These are phyloP conservation scores for Tyria jacobaeae DNA, from an alignment of 2,888 invertebrate genomes.

Conservation along the genomic window DNA sequence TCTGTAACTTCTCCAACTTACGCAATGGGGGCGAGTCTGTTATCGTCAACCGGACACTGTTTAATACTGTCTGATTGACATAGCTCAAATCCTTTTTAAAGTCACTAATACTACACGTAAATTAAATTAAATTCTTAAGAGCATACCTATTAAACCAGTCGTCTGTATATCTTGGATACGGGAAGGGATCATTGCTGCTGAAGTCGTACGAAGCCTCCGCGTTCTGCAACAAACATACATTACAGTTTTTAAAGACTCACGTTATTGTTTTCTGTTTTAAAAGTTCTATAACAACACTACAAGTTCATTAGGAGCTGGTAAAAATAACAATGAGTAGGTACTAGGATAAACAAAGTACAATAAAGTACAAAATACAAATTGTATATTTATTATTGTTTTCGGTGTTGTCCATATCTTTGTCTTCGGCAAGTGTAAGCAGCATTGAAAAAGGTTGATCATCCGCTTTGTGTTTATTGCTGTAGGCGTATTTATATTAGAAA, in stretches of 20 bases:
- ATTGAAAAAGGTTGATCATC: constrained; percentile 1
- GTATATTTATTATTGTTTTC: neutral
- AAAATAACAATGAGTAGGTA: neutral
- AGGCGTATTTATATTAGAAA: neutral
- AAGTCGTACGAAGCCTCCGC: constrained; percentile 99
- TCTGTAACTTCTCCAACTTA: too few relatives aligned
- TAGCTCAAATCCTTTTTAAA: too few relatives aligned
- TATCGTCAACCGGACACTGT: too few relatives aligned
- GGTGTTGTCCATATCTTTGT: neutral
- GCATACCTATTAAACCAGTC: constrained; percentile 99
- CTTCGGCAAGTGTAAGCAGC: neutral
- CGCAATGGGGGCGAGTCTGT: too few relatives aligned
- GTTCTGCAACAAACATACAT: constrained; percentile 89
- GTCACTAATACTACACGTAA: too few relatives aligned
- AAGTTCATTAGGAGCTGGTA: too few relatives aligned
- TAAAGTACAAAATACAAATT: neutral
- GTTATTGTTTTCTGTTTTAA: neutral
- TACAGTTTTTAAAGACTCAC: too few relatives aligned
- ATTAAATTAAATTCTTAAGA: neutral
- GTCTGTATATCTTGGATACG: constrained; percentile 99
- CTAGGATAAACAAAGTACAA: neutral
- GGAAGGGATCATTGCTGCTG: constrained; percentile 99
- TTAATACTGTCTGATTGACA: too few relatives aligned
- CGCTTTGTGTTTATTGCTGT: constrained; percentile 1
- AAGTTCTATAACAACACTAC: too few relatives aligned